phyloP scores from a whole-genome alignment of 2,113 vertebrate species.

The Ictalurus furcatus region DNA sequence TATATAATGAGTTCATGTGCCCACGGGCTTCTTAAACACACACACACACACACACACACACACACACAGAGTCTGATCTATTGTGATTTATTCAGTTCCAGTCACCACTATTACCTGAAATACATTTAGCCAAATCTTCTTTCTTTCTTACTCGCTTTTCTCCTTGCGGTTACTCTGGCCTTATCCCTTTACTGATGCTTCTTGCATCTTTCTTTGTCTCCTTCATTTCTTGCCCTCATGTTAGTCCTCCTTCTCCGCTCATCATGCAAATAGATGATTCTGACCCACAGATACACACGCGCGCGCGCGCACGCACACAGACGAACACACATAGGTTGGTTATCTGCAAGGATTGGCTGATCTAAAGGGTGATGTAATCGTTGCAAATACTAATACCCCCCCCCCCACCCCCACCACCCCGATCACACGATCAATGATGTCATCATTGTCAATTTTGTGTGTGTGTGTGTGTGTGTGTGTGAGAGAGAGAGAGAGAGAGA shows the following conservation, averaged over 20 bases:
- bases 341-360: conserved; percentile 52
- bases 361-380: conserved; percentile 64
- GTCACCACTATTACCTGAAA: not conserved
- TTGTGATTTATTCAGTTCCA: not conserved
- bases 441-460: conserved; percentile 54
- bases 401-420: conserved; percentile 50
- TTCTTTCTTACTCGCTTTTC: not conserved
- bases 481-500: too few species aligned
- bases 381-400: conserved; percentile 58
- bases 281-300: conserved; percentile 51
- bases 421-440: conserved; percentile 67
- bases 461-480: conserved; percentile 22
- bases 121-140: too few species aligned
- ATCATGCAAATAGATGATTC: conserved; percentile 61
- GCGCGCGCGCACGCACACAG: not conserved
- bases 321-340: conserved; percentile 27
- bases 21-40: too few species aligned
- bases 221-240: conserved; percentile 26
- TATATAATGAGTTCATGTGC: too few species aligned
- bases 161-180: too few species aligned
- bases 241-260: conserved; percentile 55
- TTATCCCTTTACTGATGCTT: conserved; percentile 46
- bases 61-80: too few species aligned
- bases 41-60: too few species aligned
- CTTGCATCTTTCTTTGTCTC: conserved; percentile 10